Evolutionary conservation across 2,113 vertebrate species (phyloP), one percentile per base, ranked within the genome.

Genomic region (Paramisgurnus dabryanus): DNA sequence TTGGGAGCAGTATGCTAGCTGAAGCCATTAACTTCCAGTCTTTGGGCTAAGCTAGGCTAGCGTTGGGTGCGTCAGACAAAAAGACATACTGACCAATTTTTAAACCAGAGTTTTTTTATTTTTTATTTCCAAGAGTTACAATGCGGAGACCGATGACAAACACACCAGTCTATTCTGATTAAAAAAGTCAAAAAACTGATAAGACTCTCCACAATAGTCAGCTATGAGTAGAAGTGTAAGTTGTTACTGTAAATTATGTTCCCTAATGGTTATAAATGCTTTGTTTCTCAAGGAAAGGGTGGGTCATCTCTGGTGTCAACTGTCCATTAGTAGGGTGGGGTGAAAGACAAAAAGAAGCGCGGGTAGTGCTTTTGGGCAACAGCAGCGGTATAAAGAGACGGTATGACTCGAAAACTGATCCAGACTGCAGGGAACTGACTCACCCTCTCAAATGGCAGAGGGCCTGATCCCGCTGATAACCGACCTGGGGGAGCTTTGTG

Each of bases 261-360:
- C 71, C 64, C 55, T 43, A 58, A 76, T 76, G 47, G 61, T 60
- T 80, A 15, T 60, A 55, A 27, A 57, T 41, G 58, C 47, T 49
- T 85, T 79, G 67, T 80, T 39, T 71, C 43, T 70, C 72, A 67
- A 61, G 22, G 77, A 79, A 58, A 66, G 74, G 74, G 47, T 55
- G 74, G 76, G 76, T 60, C 60, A 81, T 82, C 55, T 85, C 80
- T 69, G 66, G 83, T 85, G 80, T 84, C 80, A 70, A 15, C 47
- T 70, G 76, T 79, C 74, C 78, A 81, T 80, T 72, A 40, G 64
- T 4, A 17, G 76, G 83, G 76, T 67, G 80, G 76, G 27, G 55
- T 74, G 11, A 6, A 11, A 34, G 66, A 75, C 69, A 74, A 66
- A 78, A 58, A 74, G 63, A 17, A n/a, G 27, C 43, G 2, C 67